Conservation (phyloP, 2,797 vertebrate species). For the Dendrocincla tyrannina region DNA sequence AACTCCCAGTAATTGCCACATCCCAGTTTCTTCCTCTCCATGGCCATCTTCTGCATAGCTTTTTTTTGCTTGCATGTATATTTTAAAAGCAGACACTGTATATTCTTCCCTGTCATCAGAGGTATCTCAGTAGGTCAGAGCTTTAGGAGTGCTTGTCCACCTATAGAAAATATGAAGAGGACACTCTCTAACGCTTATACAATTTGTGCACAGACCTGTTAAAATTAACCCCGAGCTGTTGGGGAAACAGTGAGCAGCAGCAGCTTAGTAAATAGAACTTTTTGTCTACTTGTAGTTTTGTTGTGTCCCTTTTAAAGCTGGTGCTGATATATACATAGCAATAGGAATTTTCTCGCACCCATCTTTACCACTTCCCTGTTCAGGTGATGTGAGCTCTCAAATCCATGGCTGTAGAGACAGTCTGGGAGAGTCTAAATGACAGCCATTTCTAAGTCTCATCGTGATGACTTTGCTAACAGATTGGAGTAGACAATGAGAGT, state of each 20-base stretch:
- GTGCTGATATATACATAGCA: not conserved
- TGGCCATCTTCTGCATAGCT: conserved; percentile 30
- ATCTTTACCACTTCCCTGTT: not conserved
- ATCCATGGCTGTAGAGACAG: not conserved
- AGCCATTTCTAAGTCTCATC: not conserved
- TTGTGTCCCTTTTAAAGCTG: not conserved
- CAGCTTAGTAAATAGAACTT: not conserved
- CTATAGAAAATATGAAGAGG: not conserved
- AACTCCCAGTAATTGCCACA: conserved; percentile 69
- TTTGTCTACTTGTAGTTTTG: not conserved
- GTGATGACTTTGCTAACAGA: not conserved
- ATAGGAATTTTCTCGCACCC: not conserved
- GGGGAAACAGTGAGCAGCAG: not conserved
- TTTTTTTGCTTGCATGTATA: not conserved
- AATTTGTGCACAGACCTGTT: not conserved
- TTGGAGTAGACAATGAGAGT: not conserved
- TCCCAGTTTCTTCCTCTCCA: conserved; percentile 57
- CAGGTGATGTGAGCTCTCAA: not conserved
- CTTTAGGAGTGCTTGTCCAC: not conserved
- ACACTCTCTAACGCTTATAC: not conserved
- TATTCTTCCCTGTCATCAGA: not conserved
- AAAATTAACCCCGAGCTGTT: not conserved
- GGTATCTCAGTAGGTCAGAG: not conserved
- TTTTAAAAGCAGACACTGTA: conserved; percentile 34
- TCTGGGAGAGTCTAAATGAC: not conserved